Percentiles rank a stretch among this genome's conserved stretches.
Conservation (phyloP, 2,888 invertebrate genomes). For the Notocelia uddmanniana region DNA sequence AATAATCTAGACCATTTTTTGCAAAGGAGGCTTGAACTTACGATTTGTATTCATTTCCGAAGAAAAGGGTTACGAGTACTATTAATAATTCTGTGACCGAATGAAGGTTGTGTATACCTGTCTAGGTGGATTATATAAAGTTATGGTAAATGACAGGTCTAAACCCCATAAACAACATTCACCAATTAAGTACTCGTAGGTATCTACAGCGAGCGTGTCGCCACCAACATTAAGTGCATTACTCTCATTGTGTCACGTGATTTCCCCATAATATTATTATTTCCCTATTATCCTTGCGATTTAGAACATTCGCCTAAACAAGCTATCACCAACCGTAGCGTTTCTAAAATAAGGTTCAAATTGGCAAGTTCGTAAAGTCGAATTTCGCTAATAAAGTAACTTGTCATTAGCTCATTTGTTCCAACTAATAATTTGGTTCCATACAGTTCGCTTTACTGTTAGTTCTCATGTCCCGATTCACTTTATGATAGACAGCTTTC, state of each 20-base stretch:
- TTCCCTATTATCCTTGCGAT: slow-evolving; percentile 40
- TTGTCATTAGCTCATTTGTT: slow-evolving; percentile 25
- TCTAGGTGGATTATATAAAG: no score
- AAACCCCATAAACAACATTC: slow-evolving; percentile 22
- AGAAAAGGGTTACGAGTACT: no score
- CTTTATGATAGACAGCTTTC: slow-evolving; percentile 22
- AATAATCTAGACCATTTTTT: no score
- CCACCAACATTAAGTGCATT: slow-evolving; percentile 10
- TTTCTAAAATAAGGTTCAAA: slow-evolving; percentile 4
- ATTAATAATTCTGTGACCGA: no score
- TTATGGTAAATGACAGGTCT: slow-evolving; percentile 5
- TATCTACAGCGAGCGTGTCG: slow-evolving; percentile 13
- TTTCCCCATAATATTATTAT: slow-evolving; percentile 34
- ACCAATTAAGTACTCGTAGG: no score
- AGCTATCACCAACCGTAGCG: background rate
- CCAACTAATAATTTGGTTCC: slow-evolving; percentile 29
- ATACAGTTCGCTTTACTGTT: slow-evolving; percentile 36
- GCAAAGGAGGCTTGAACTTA: no score
- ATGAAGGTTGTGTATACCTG: no score
- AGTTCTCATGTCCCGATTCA: slow-evolving; percentile 46
- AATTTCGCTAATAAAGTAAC: slow-evolving; percentile 7
- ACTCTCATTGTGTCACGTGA: slow-evolving; percentile 8
- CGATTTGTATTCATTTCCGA: no score
- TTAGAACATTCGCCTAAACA: slow-evolving; percentile 2
- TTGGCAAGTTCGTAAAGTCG: background rate